These are phyloP conservation scores for Scyliorhinus canicula DNA, from an alignment of 2,797 vertebrate species.

Conservation along the genomic window DNA sequence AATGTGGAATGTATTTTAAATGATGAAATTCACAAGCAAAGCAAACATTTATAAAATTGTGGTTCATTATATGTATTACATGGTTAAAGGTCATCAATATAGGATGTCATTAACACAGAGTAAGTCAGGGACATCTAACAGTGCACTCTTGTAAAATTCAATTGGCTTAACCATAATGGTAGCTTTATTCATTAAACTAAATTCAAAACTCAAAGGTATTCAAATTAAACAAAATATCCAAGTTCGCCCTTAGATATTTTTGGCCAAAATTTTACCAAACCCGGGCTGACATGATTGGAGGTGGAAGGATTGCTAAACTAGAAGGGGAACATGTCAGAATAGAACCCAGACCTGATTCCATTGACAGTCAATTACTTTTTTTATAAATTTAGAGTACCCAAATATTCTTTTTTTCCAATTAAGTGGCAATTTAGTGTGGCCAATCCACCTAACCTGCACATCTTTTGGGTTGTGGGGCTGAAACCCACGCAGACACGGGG, in stretches of 20 bases:
- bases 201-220: background rate
- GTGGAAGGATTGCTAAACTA: background rate
- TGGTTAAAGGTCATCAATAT: background rate
- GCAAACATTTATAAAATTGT: background rate
- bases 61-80: background rate
- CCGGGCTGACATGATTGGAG: background rate
- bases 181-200: background rate
- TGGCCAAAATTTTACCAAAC: background rate
- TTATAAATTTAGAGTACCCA: too few species aligned
- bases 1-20: background rate
- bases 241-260: background rate
- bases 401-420: too few species aligned
- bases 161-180: background rate
- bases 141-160: background rate
- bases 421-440: too few species aligned
- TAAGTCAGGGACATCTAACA: background rate
- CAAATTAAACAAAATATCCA: background rate
- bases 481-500: too few species aligned
- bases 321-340: too few species aligned
- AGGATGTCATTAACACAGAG: background rate
- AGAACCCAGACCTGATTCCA: too few species aligned
- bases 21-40: background rate
- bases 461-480: too few species aligned
- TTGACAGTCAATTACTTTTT: too few species aligned
- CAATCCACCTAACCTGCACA: too few species aligned